phyloP scores from a whole-genome alignment of 2,113 vertebrate species.

The Colaptes auratus region DNA sequence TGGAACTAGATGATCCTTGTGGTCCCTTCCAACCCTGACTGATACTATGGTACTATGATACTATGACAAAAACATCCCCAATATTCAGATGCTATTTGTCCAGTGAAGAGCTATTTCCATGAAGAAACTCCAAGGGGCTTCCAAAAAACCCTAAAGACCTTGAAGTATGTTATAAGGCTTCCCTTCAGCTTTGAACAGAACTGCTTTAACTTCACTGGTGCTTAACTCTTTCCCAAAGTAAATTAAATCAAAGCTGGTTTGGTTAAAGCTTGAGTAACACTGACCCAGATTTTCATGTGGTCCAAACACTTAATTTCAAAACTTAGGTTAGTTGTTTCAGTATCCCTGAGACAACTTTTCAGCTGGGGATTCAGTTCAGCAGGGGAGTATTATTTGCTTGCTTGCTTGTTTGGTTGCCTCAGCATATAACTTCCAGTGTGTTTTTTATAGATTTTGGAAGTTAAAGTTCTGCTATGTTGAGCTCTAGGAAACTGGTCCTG shows the following conservation, averaged over 20 bases:
- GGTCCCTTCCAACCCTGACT: no score
- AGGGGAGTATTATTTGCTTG: neutral
- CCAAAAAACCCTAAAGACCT: neutral
- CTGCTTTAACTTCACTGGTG: neutral
- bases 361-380: neutral
- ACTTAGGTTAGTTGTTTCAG: neutral
- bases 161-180: neutral
- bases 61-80: neutral
- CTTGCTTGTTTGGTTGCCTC: neutral
- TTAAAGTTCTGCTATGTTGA: neutral
- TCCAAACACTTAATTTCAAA: conserved; percentile 1
- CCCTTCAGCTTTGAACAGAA: neutral
- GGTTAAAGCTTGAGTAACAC: neutral
- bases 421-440: neutral
- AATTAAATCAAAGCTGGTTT: conserved; percentile 14
- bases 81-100: neutral
- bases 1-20: no score
- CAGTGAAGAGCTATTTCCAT: neutral
- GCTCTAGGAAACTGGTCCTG: neutral
- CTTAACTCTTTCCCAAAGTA: conserved; percentile 31
- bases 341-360: neutral
- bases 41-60: no score
- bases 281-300: neutral
- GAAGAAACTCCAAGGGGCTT: neutral
- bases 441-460: neutral